phyloP scores from a whole-genome alignment of 2,113 vertebrate genomes.

The Gnathonemus echidnorhynchus region DNA sequence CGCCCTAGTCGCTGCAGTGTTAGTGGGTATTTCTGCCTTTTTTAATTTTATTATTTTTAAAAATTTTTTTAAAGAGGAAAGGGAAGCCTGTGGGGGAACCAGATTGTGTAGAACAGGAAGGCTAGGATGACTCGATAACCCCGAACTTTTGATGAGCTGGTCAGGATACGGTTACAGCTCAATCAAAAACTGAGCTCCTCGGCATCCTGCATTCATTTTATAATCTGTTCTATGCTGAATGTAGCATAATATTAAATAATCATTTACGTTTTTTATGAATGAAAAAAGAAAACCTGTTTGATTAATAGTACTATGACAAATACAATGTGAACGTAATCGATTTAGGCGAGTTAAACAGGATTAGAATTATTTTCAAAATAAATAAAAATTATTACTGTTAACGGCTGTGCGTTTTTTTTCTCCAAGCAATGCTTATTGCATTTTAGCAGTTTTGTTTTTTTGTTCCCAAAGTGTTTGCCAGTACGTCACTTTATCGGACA shows the following conservation, averaged over 20 bases:
- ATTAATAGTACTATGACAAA: not conserved
- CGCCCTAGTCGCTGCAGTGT: not conserved
- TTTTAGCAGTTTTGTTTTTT: not conserved
- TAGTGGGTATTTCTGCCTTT: constrained; percentile 74
- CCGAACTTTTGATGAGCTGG: constrained; percentile 62
- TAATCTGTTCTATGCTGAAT: not conserved
- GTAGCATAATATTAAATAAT: not conserved
- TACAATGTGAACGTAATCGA: not conserved
- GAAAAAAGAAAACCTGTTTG: not conserved
- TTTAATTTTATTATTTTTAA: constrained; percentile 52
- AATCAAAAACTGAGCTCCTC: constrained; percentile 16
- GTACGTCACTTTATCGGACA: not conserved
- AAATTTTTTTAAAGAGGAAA: constrained; percentile 81
- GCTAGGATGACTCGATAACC: constrained; percentile 79
- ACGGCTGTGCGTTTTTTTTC: not conserved
- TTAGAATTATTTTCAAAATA: not conserved
- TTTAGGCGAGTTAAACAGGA: not conserved
- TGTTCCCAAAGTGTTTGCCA: not conserved
- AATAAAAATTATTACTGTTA: not conserved
- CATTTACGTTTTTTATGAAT: not conserved
- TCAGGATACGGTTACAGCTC: constrained; percentile 70
- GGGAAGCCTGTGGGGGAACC: constrained; percentile 95
- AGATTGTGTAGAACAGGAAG: constrained; percentile 88
- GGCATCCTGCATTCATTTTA: not conserved
- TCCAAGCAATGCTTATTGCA: not conserved